Evolutionary conservation across 2,888 invertebrate species (phyloP).

Genomic region (Sarcophaga caerulescens): DNA sequence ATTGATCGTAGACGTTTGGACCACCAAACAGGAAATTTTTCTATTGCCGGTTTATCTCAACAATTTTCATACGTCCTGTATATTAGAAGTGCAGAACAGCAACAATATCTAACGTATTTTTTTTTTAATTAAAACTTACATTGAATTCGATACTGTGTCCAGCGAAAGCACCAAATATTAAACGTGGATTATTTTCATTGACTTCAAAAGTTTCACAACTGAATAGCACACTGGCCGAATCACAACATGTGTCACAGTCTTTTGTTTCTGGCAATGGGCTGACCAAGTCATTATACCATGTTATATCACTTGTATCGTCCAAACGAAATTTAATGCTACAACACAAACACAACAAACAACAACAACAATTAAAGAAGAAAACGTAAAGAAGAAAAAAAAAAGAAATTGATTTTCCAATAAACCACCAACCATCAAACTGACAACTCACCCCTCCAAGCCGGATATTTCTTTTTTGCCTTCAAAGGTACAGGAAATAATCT

Average conservation of each 20-base stretch:
- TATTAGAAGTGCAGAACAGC: no score
- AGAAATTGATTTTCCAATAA: constrained; percentile 52
- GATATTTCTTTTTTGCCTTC: constrained; percentile 77
- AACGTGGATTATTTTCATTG: constrained; percentile 78
- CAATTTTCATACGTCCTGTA: no score
- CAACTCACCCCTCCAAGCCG: constrained; percentile 77
- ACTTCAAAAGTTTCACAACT: constrained; percentile 87
- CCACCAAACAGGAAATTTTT: no score
- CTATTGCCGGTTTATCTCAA: no score
- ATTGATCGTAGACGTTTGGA: no score
- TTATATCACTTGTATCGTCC: constrained; percentile 85
- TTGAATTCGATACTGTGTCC: constrained; percentile 86
- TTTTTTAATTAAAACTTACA: constrained; percentile 74
- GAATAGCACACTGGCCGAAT: constrained; percentile 83
- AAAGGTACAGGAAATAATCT: constrained; percentile 78
- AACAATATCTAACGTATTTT: neutral
- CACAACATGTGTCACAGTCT: constrained; percentile 77
- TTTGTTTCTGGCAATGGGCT: constrained; percentile 79
- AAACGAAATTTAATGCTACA: constrained; percentile 81
- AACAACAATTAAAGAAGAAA: neutral
- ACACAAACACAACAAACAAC: constrained; percentile 14
- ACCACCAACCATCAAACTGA: neutral
- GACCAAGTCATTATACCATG: constrained; percentile 83
- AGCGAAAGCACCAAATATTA: constrained; percentile 85
- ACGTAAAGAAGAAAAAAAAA: neutral